Evolutionary conservation across 2,888 invertebrate genomes (phyloP).

Genomic region (Hirtodrosophila trivittata): DNA sequence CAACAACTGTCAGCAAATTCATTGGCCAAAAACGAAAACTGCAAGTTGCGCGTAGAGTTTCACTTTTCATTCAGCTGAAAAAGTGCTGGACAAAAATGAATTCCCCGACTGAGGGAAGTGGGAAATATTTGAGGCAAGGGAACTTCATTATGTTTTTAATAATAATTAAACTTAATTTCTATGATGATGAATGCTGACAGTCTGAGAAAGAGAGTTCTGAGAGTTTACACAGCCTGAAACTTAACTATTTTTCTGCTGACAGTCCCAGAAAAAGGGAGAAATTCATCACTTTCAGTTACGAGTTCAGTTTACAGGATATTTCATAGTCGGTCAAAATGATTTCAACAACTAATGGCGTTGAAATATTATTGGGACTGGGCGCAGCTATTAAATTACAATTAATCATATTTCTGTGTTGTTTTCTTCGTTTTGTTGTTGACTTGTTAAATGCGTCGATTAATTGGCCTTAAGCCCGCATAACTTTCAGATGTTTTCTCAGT

Average conservation of each 20-base stretch:
- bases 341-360: constrained; percentile 34
- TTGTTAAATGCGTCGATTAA: constrained; percentile 76
- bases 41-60: constrained; percentile 61
- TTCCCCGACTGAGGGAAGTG: constrained; percentile 17
- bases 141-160: constrained; percentile 1
- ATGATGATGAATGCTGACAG: not conserved
- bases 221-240: no score
- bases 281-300: no score
- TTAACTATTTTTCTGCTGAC: no score
- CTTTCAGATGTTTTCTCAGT: constrained; percentile 23
- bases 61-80: constrained; percentile 70
- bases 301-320: constrained; percentile 1
- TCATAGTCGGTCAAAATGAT: not conserved
- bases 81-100: constrained; percentile 17
- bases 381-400: constrained; percentile 69
- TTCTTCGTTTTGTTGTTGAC: constrained; percentile 51
- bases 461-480: constrained; percentile 68
- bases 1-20: constrained; percentile 77
- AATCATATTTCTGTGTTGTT: constrained; percentile 51
- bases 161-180: constrained; percentile 28
- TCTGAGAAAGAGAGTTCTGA: no score
- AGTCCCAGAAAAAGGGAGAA: no score
- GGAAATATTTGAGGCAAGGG: constrained; percentile 22
- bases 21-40: constrained; percentile 62
- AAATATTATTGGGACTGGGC: constrained; percentile 46